A percentile compares a stretch with the other conserved stretches of the same genome.
phyloP scores from a whole-genome alignment of 2,888 invertebrate genomes.

The Agriopis aurantiaria region DNA sequence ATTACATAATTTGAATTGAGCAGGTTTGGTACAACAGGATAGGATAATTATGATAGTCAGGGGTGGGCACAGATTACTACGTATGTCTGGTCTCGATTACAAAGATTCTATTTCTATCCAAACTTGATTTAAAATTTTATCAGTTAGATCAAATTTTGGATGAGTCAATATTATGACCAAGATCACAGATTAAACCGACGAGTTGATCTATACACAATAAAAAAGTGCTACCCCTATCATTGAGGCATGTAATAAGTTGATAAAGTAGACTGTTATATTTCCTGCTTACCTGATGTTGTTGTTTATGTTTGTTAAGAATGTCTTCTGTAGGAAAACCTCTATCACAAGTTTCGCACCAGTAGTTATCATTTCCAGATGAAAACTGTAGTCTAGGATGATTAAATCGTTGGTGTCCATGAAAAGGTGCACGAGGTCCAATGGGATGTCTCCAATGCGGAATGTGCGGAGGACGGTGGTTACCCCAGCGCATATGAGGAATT shows the following conservation, averaged over 20 bases:
- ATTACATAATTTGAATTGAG: too few species aligned
- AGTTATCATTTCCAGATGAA: slow-evolving; percentile 56
- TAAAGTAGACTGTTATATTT: not conserved
- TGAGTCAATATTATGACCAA: too few species aligned
- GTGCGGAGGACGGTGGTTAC: slow-evolving; percentile 35
- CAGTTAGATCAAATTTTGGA: too few species aligned
- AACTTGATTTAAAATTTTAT: too few species aligned
- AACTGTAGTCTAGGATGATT: slow-evolving; percentile 35
- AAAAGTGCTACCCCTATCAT: too few species aligned
- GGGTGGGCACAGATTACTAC: too few species aligned
- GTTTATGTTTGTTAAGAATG: slow-evolving; percentile 88
- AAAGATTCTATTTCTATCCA: too few species aligned
- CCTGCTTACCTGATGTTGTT: slow-evolving; percentile 88
- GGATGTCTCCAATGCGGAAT: slow-evolving; percentile 50
- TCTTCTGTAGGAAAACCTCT: slow-evolving; percentile 88
- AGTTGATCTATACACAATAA: too few species aligned
- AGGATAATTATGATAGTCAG: too few species aligned
- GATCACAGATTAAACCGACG: too few species aligned
- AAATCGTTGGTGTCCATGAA: slow-evolving; percentile 40
- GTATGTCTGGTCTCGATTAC: too few species aligned
- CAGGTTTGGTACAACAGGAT: too few species aligned
- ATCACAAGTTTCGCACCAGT: slow-evolving; percentile 94
- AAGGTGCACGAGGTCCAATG: slow-evolving; percentile 36
- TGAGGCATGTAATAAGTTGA: not conserved
- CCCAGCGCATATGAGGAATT: slow-evolving; percentile 42